Percentiles rank a stretch among this genome's conserved stretches.
Conservation (phyloP, 2,797 vertebrate species). For the Sciurus carolinensis region DNA sequence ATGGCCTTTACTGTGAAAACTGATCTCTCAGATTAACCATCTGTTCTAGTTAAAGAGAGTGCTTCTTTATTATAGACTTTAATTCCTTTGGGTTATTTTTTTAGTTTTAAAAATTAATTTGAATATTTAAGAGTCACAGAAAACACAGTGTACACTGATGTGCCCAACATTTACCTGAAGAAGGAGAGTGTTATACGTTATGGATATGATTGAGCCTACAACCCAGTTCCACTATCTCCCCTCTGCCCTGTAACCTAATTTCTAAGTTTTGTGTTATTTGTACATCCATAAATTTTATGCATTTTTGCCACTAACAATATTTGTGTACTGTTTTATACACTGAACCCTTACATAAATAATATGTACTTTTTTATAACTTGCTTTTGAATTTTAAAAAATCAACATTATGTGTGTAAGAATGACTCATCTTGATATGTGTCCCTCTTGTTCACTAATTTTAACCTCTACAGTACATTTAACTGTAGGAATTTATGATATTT, state of each 20-base stretch:
- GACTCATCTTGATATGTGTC: background rate
- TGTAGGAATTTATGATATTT: background rate
- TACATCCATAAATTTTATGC: background rate
- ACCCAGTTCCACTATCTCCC: background rate
- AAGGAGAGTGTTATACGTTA: background rate
- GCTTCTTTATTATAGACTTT: constrained; percentile 14
- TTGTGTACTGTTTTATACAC: background rate
- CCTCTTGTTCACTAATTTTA: constrained; percentile 1
- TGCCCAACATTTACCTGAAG: background rate
- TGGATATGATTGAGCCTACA: background rate
- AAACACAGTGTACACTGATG: background rate
- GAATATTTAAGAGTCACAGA: background rate
- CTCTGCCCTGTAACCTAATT: background rate
- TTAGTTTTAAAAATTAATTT: constrained; percentile 18
- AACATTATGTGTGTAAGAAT: background rate
- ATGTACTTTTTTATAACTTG: constrained; percentile 1
- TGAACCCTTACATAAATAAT: background rate
- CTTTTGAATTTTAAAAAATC: background rate
- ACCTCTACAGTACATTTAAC: background rate
- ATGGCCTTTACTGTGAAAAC: background rate
- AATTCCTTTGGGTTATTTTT: background rate
- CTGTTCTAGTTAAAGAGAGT: background rate
- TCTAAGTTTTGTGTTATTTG: background rate
- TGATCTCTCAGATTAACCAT: constrained; percentile 24
- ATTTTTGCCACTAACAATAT: background rate